Evolutionary conservation across 2,797 vertebrate genomes (phyloP).

Genomic region (Sternarchorhynchus goeldii): DNA sequence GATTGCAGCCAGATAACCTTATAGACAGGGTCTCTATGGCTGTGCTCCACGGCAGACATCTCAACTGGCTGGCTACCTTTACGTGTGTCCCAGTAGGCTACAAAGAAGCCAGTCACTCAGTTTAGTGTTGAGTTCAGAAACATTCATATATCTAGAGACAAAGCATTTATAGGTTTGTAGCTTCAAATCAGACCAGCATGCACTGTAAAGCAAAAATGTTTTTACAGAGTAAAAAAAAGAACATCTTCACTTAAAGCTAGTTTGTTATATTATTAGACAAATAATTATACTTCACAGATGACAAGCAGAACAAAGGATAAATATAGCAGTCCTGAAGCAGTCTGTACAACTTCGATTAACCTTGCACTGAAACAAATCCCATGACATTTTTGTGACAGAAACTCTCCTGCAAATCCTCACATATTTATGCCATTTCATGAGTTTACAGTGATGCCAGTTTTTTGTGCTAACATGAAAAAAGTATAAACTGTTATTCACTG

Average conservation of each 20-base stretch:
- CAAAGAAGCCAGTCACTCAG: conserved; percentile 13
- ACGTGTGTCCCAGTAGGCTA: conserved; percentile 91
- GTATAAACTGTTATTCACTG: neutral
- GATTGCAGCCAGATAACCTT: conserved; percentile 92
- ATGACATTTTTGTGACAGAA: neutral
- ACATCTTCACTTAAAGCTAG: neutral
- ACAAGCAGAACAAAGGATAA: conserved; percentile 4
- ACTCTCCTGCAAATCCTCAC: neutral
- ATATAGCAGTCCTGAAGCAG: neutral
- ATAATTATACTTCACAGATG: conserved; percentile 10
- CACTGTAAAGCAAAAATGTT: too few species aligned
- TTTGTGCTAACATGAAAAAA: neutral
- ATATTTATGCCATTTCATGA: conserved; percentile 1
- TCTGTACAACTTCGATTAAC: neutral
- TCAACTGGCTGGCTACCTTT: conserved; percentile 86
- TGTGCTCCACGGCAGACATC: conserved; percentile 82
- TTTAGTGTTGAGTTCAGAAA: neutral
- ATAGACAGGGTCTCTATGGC: conserved; percentile 92
- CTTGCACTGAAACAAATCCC: neutral
- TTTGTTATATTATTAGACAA: conserved; percentile 11
- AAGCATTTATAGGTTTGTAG: neutral
- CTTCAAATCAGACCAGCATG: neutral
- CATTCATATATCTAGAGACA: neutral
- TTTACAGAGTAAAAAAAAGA: too few species aligned
- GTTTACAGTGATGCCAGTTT: neutral